Base-by-base conservation (phyloP, 2,888 invertebrate genomes). In the Drosophila imparisetae region DNA sequence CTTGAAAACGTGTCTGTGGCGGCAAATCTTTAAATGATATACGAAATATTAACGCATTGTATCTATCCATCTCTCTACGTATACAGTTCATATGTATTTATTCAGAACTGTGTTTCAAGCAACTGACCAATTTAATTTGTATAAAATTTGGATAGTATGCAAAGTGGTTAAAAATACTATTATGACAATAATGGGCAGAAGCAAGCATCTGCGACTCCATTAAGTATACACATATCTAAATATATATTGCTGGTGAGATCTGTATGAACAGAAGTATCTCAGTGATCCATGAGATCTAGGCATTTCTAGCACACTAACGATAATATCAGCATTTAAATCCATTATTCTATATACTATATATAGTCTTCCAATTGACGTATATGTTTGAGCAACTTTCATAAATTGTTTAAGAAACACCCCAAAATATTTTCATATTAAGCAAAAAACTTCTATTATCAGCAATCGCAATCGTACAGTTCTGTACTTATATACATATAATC, bases 1-100 rank as follows among this genome's bases (percentile, higher is more conserved):
- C 74, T 72, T 74, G 78, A 78, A 66, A 75, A 74, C 62, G 67
- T 78, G 63, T 75, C 66, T 38, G 24, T 54, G 59, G 24, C 66
- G 45, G 66, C 68, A 61, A 58, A 54, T 52, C 34, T 45, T 49
- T 74, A 72, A 64, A 77, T 65, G 64, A 61, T 66, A 62, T 65
- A 58, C 65, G 4, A 67, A 30, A 36, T 76, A 50, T 55, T 34
- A 30, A 30, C 15, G 15, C 30, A 30, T n/a, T 45, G 1, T 30
- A 18, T 54, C 50, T 4, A 18, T 54, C 50, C 1, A 27, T 27
- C 18, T 42, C 21, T 24, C 30, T 27, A 29, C 62, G 42, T 27
- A 72, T 57, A 36, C 49, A 60, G 34, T 60, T 71, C 32, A 72
- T 75, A 40, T 52, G 18, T 78, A 52, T 74, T 60, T 78, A 59